Conservation (phyloP, 2,113 vertebrate genomes). For the Leptosomus discolor region DNA sequence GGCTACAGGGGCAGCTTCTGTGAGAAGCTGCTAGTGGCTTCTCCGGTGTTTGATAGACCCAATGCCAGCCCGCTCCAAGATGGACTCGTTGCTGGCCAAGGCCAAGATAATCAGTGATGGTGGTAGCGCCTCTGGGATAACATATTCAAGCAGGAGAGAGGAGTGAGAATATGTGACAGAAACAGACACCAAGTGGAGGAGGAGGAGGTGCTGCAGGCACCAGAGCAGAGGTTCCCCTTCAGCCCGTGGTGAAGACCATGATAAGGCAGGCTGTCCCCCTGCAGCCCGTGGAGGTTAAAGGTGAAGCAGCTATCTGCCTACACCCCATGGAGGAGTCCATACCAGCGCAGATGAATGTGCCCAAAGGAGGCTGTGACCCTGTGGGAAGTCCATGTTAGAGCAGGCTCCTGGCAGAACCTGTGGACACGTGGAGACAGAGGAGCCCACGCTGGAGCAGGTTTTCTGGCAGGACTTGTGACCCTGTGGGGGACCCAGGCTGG, state of each 20-base stretch:
- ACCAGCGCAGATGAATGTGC: not conserved
- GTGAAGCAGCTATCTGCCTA: not conserved
- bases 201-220: accelerated
- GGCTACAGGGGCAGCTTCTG: too few relatives aligned
- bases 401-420: not conserved
- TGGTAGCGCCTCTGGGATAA: not conserved
- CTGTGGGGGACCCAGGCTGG: not conserved
- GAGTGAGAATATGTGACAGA: not conserved
- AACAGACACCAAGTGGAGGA: not conserved
- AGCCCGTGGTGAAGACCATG: not conserved
- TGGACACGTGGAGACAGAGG: not conserved
- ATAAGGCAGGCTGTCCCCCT: not conserved
- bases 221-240: not conserved
- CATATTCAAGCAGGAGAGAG: not conserved
- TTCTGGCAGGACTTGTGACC: not conserved
- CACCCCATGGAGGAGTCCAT: not conserved
- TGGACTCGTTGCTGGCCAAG: too few relatives aligned
- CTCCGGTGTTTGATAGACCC: not conserved
- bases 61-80: accelerated
- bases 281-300: not conserved
- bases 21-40: not conserved
- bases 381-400: not conserved
- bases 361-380: not conserved
- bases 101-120: not conserved
- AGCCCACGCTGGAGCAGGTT: not conserved